Conservation (phyloP, 2,113 vertebrate species). For the Mus musculus region GRCm39 chr12:113397501-113398000, state of each 20-base stretch:
- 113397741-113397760: background rate
- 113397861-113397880: background rate
- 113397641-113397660: background rate
- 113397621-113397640: background rate
- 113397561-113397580: background rate
- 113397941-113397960: no score
- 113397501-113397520: background rate
- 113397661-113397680: fast-evolving
- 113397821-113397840: background rate
- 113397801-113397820: background rate
- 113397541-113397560: background rate
- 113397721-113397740: background rate
- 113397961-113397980: no score
- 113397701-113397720: no score
- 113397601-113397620: background rate
- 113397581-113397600: background rate
- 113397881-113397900: background rate
- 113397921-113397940: no score
- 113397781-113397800: background rate
- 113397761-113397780: background rate
- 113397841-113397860: background rate
- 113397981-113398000: background rate
- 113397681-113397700: fast-evolving
- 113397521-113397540: background rate
- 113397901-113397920: no score